Conservation (phyloP, 1,140 invertebrate genomes). For the Mycetomoellerius zeteki region DNA sequence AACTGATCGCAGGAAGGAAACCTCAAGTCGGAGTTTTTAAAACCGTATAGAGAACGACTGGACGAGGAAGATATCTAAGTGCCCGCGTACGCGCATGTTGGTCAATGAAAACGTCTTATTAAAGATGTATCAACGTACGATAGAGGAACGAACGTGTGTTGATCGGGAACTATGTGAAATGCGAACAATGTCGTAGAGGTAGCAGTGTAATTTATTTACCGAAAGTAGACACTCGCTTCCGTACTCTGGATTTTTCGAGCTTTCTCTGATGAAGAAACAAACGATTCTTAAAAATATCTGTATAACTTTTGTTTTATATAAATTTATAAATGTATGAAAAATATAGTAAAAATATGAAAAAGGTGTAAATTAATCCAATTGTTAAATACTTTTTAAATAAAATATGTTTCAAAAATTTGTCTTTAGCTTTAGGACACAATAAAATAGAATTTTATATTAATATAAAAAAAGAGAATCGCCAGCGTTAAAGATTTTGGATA, state of each 20-base stretch:
- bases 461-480: background rate
- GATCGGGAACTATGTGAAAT: conserved; percentile 16
- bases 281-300: background rate
- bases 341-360: background rate
- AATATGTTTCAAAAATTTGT: background rate
- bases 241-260: background rate
- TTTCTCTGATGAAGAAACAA: background rate
- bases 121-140: background rate
- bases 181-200: background rate
- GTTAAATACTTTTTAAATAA: conserved; percentile 4
- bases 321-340: background rate
- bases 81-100: background rate
- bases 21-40: background rate
- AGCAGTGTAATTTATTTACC: background rate
- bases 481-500: background rate
- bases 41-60: background rate
- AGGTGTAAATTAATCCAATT: background rate
- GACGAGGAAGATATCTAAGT: conserved; percentile 11
- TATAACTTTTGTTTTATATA: background rate
- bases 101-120: background rate
- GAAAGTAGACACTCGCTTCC: background rate
- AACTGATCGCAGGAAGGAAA: background rate
- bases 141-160: too few relatives aligned
- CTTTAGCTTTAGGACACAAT: background rate
- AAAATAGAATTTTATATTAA: background rate